Evolutionary conservation across 2,888 invertebrate species (phyloP).

Genomic region (Tinea pellionella): DNA sequence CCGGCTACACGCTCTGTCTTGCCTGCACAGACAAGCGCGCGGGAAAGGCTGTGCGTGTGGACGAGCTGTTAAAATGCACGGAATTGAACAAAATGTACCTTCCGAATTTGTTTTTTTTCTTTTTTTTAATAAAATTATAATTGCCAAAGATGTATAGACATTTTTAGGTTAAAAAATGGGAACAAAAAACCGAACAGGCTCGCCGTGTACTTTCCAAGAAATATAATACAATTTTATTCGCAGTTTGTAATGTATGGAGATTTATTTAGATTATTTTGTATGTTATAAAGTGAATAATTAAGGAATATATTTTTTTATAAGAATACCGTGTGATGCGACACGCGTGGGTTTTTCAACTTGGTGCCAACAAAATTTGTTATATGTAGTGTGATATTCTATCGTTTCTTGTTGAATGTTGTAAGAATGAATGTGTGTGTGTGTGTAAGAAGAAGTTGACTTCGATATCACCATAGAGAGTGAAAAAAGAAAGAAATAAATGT

Average conservation of each 20-base stretch:
- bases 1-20: no score
- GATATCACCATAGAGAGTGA: not conserved
- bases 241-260: constrained; percentile 41
- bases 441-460: constrained; percentile 16
- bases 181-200: not conserved
- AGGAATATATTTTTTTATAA: constrained; percentile 63
- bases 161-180: not conserved
- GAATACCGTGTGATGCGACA: constrained; percentile 14
- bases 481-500: constrained; percentile 25
- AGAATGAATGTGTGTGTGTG: constrained; percentile 16
- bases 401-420: constrained; percentile 50
- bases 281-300: constrained; percentile 50
- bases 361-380: constrained; percentile 70
- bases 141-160: constrained; percentile 4
- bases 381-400: constrained; percentile 62
- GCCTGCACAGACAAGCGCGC: no score
- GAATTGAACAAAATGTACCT: not conserved
- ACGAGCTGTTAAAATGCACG: not conserved
- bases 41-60: no score
- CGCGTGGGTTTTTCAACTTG: constrained; percentile 38
- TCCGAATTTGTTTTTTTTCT: not conserved
- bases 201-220: not conserved
- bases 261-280: constrained; percentile 51
- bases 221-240: no score
- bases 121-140: not conserved